Base-by-base conservation (phyloP, 2,888 invertebrate species). In the Diaperis boleti region DNA sequence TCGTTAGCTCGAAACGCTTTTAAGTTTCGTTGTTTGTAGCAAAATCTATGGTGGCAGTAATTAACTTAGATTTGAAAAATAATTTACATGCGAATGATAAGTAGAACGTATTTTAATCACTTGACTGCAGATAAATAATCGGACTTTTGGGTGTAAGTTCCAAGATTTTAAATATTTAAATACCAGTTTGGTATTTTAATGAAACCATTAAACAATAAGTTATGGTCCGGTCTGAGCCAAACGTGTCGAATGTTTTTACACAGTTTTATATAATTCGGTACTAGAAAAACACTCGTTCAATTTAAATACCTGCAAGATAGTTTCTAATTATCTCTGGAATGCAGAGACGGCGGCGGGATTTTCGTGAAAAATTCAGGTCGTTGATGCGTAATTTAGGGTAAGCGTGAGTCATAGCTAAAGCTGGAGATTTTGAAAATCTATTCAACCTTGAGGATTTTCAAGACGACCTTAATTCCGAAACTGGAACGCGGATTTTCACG, bases 151-250 rank as follows among this genome's bases (percentile, higher is more conserved):
- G 55, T 61, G 54, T 33, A 61, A 61, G 39, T 61, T 33, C 35
- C 45, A 17, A 49, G 67, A 68, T 69, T 69, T 68, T 64, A 65
- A 70, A 70, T 69, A 66, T 70, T 70, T 66, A 70, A 70, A 66
- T 67, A 64, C 68, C 60, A 62, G 67, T 64, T 69, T 64, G 68
- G 70, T 67, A 69, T 69, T 69, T 70, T 70, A 69, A 70, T 69
- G 64, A 67, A 64, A 57, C 67, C 69, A 70, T 70, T 70, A 70
- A 59, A 59, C 62, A 64, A 67, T 66, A 67, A 70, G 65, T 69
- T 70, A 69, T 70, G 67, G 66, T 56, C 66, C 62, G 64, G 67
- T 70, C 66, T 68, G 52, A 64, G 55, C 65, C 66, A 62, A 67
- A 67, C 62, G 66, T 66, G 67, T 65, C 66, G 65, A 60, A 56